These are phyloP conservation scores for Scaptomyza flava DNA, from an alignment of 2,888 invertebrate genomes.

Conservation along the genomic window DNA sequence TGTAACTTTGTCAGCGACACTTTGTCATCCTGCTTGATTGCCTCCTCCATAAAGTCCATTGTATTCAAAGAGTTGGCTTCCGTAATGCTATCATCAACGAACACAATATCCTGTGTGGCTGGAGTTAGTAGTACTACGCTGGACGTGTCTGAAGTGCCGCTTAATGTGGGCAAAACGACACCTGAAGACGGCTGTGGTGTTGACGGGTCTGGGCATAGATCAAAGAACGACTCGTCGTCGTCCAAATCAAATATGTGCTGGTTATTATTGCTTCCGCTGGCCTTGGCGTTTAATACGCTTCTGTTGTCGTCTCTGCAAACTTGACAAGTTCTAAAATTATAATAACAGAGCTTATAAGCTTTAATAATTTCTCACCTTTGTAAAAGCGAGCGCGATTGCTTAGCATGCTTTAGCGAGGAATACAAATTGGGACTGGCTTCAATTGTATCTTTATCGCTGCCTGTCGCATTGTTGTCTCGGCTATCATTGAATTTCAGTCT, in stretches of 20 bases:
- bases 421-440: constrained; percentile 76
- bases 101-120: constrained; percentile 81
- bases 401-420: constrained; percentile 51
- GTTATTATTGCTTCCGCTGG: constrained; percentile 18
- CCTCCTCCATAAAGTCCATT: constrained; percentile 75
- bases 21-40: constrained; percentile 60
- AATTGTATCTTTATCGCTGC: constrained; percentile 69
- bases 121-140: constrained; percentile 81
- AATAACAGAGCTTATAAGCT: constrained; percentile 1
- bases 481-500: constrained; percentile 62
- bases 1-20: constrained; percentile 61
- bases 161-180: constrained; percentile 33
- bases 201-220: constrained; percentile 33
- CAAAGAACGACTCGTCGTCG: constrained; percentile 56
- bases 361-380: constrained; percentile 59
- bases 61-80: constrained; percentile 54
- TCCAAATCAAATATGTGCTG: constrained; percentile 52
- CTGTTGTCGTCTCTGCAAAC: constrained; percentile 71
- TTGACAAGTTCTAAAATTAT: constrained; percentile 46
- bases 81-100: constrained; percentile 75
- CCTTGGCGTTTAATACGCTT: constrained; percentile 38
- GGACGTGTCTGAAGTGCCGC: constrained; percentile 40
- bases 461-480: constrained; percentile 1
- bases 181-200: constrained; percentile 1
- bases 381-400: constrained; percentile 58